Evolutionary conservation across 2,888 invertebrate genomes (phyloP).

Genomic region (Orthosia incerta): DNA sequence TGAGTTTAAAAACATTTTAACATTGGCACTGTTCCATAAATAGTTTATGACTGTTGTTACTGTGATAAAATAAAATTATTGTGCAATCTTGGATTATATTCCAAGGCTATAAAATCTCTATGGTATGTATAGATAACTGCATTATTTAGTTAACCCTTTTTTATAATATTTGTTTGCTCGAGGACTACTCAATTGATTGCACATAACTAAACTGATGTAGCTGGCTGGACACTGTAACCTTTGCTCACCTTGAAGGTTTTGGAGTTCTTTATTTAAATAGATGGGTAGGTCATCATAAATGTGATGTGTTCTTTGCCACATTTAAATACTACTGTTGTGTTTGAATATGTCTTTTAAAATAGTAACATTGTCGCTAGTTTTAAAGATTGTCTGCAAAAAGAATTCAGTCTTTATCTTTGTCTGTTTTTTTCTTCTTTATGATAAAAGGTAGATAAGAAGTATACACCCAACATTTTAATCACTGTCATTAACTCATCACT

Average conservation of each 20-base stretch:
- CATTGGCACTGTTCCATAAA: constrained; percentile 55
- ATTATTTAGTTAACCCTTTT: background rate
- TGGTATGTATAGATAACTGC: background rate
- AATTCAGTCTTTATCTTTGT: background rate
- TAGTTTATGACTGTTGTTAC: constrained; percentile 25
- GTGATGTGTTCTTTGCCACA: background rate
- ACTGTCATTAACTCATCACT: background rate
- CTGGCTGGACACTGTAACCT: constrained; percentile 15
- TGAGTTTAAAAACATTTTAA: background rate
- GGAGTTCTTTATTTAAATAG: constrained; percentile 8
- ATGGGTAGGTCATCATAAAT: background rate
- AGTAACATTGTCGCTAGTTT: background rate
- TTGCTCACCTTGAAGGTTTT: constrained; percentile 28
- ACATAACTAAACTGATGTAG: background rate
- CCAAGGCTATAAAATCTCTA: constrained; percentile 8
- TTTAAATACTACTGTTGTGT: background rate
- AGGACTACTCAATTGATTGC: background rate
- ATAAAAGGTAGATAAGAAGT: constrained; percentile 2
- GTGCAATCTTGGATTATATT: constrained; percentile 7
- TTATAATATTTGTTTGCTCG: background rate
- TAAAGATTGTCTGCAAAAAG: background rate
- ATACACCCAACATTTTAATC: background rate
- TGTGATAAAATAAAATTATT: constrained; percentile 22
- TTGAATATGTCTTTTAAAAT: background rate
- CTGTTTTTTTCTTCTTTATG: background rate